Evolutionary conservation across 2,888 invertebrate genomes (phyloP), one percentile per base, ranked within the genome.

Genomic region (Augochlorella aurata): DNA sequence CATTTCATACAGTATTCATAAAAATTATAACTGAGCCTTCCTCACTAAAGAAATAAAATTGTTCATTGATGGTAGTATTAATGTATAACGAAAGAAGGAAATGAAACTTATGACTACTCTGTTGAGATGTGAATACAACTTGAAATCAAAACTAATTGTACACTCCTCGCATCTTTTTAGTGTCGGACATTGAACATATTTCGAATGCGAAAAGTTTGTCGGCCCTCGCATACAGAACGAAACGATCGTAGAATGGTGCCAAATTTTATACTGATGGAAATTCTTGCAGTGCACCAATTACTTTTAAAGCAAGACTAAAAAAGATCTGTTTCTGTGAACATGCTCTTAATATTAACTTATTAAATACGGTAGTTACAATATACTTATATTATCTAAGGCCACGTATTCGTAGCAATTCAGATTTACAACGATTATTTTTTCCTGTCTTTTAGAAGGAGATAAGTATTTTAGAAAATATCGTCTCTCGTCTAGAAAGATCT

Each of bases 201-300:
- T 77, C 72, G 68, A 24, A 77, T 68, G 67, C 68, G 74, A 47
- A 73, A 71, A 29, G 67, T 78, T 54, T 74, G 54, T 71, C 77
- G 72, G 52, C 58, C 76, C 21, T 58, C 67, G 12, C 72, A 45
- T 75, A 73, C 76, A 73, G 47, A 54, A 74, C 47, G 67, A 49
- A 47, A 38, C 10, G 54, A 47, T 71, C 77, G 44, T 67, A 81
- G 77, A 81, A 74, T 63, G 88, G 89, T 89, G 89, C 89, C 89
- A 89, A 89, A 89, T 87, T 89, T 88, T 89, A 75, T 89, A 88
- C 77, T 38, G 65, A 85, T 81, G 81, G 16, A 81, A 80, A 77
- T 77, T 77, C 71, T 77, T 66, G 74, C 72, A 80, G 47, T 74
- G 78, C 87, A 86, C 76, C 76, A n/a, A 77, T 81, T 84, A 73